Base-by-base conservation (phyloP, 2,888 invertebrate species). In the Drosophila diplacantha region DNA sequence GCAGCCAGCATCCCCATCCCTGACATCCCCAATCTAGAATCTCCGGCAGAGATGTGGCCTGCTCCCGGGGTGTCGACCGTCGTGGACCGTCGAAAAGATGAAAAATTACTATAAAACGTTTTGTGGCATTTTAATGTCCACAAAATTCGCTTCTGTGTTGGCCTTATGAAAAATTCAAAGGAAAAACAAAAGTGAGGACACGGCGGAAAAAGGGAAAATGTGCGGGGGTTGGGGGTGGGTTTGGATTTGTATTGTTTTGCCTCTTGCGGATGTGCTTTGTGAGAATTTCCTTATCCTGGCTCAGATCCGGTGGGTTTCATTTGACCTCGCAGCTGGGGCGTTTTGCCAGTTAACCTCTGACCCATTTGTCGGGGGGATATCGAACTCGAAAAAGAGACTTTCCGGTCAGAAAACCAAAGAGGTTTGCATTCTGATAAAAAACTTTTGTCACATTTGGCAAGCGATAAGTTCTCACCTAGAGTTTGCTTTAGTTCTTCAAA, bases 31-130 rank as follows among this genome's bases (percentile, higher is more conserved):
- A 34, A 49, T 22, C 53, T 50, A 18, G 32, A 54, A 54, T 26
- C 53, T 49, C 22, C 22, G 32, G 18, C n/a, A 14, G 47, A 47
- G 53, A 49, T 53, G 53, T 37, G 54, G 54, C 54, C 35, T 55
- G 35, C 54, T 55, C 54, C 14, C n/a, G 54, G n/a, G 39, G 35
- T 39, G 12, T 11, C 38, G 56, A 14, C 43, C 39, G 12, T 20
- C 11, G 38, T 18, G 16, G 46, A 46, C 47, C 55, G 60, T 20
- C 51, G 44, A 32, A 80, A 76, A 77, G 70, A 74, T 83, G 83
- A 83, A 85, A 85, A 83, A 83, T 85, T 79, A 76, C 84, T 83
- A 83, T 85, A 81, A 79, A 79, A 81, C 83, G 85, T 77, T 83
- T 84, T 85, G 85, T 75, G 85, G 85, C 84, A 85, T 83, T 78